These are phyloP conservation scores for Oncorhynchus clarkii DNA, from an alignment of 2,113 vertebrate genomes.

Conservation along the genomic window DNA sequence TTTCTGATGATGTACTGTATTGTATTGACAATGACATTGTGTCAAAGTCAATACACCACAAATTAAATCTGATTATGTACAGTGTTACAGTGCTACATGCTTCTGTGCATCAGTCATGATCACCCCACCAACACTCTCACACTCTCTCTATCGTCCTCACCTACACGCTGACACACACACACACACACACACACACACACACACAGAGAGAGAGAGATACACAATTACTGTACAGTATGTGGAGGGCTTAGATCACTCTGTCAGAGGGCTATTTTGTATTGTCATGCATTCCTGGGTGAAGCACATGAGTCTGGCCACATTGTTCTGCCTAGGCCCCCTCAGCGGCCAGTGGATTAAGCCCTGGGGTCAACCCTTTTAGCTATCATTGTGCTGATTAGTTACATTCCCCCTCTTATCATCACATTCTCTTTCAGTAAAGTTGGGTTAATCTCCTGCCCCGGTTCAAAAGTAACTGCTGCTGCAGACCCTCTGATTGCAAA, in stretches of 20 bases:
- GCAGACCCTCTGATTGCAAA: constrained; percentile 6
- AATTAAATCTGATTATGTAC: neutral
- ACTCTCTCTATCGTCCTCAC: neutral
- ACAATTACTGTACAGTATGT: neutral
- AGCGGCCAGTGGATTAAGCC: constrained; percentile 44
- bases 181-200: no score
- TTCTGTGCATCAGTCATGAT: neutral
- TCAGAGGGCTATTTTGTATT: constrained; percentile 27
- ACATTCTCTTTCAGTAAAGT: constrained; percentile 43
- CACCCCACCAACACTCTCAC: neutral
- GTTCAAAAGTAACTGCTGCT: constrained; percentile 18
- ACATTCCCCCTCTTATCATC: constrained; percentile 52
- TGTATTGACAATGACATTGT: neutral
- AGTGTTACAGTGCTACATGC: neutral
- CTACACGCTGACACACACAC: neutral
- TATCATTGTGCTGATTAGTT: constrained; percentile 52
- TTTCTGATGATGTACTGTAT: neutral
- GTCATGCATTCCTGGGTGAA: constrained; percentile 44
- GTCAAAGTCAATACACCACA: neutral
- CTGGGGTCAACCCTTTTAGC: constrained; percentile 2
- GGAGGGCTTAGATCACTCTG: constrained; percentile 1
- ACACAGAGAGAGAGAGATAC: no score
- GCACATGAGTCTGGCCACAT: constrained; percentile 32
- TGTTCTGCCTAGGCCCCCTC: constrained; percentile 38
- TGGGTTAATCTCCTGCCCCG: constrained; percentile 24